These are phyloP conservation scores for Motacilla alba DNA, from an alignment of 2,113 vertebrate species.

Conservation along the genomic window DNA sequence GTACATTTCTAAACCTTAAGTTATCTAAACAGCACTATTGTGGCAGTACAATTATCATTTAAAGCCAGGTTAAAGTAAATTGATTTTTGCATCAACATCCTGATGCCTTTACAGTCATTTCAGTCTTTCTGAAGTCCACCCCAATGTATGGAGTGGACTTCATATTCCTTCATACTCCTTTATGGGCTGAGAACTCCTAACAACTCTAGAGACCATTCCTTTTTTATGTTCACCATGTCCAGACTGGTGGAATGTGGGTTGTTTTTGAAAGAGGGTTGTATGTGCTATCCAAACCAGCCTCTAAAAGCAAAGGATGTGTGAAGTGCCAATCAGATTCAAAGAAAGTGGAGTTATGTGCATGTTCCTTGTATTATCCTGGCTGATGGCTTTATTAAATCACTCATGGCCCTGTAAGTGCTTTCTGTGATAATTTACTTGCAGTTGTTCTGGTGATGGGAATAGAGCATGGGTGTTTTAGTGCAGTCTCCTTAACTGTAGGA, in stretches of 20 bases:
- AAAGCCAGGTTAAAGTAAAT: neutral
- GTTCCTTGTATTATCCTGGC: neutral
- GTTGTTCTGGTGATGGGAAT: neutral
- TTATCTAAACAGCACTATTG: neutral
- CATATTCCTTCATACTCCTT: neutral
- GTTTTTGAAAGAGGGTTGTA: neutral
- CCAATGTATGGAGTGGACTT: neutral
- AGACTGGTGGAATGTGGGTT: neutral
- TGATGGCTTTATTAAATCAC: neutral
- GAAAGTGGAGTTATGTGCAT: neutral
- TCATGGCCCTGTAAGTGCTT: neutral
- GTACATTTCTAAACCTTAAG: neutral
- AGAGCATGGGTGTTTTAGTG: fast-evolving
- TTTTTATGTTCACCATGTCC: neutral
- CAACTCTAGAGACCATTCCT: neutral
- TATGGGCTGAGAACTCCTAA: neutral
- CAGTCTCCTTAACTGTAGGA: neutral
- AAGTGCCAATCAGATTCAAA: neutral
- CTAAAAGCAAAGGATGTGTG: neutral
- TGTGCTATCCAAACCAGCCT: neutral
- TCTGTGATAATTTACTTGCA: neutral
- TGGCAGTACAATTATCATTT: neutral
- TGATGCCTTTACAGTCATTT: neutral
- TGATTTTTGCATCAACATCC: neutral
- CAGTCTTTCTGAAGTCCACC: neutral